Conservation (phyloP, 2,888 invertebrate species). For the Amaurobius ferox region DNA sequence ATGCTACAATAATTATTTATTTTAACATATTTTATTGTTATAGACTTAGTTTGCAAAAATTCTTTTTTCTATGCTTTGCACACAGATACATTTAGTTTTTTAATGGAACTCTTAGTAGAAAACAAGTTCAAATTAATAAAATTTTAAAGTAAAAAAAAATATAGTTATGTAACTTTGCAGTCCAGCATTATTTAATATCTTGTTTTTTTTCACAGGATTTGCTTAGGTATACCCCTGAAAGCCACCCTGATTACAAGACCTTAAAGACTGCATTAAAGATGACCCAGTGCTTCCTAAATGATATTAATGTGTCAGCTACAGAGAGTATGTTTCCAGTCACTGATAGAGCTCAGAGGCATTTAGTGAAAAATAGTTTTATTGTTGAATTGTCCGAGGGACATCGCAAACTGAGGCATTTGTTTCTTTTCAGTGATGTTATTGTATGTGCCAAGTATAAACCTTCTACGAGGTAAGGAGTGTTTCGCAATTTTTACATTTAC, state of each 20-base stretch:
- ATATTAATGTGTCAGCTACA: constrained; percentile 91
- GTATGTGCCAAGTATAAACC: constrained; percentile 95
- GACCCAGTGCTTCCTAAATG: constrained; percentile 92
- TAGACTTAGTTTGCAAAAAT: too few species aligned
- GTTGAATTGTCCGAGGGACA: constrained; percentile 93
- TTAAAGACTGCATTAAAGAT: constrained; percentile 81
- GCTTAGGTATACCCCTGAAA: constrained; percentile 78
- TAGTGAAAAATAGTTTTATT: constrained; percentile 95
- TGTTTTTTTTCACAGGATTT: constrained; percentile 77
- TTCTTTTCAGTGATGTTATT: constrained; percentile 95
- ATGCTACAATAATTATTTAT: too few species aligned
- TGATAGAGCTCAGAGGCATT: constrained; percentile 88
- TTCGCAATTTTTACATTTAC: too few species aligned
- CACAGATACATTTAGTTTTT: too few species aligned
- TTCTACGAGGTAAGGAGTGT: constrained; percentile 74
- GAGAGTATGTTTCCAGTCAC: constrained; percentile 88
- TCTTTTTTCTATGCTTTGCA: too few species aligned
- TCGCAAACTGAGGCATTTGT: constrained; percentile 92
- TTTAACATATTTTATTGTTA: too few species aligned
- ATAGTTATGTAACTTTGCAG: too few species aligned
- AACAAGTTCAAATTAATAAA: too few species aligned
- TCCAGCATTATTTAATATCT: too few species aligned
- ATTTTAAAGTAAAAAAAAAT: too few species aligned
- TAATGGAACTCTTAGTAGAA: too few species aligned
- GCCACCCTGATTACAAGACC: constrained; percentile 78